These are phyloP conservation scores for Smittia aterrima DNA, from an alignment of 2,888 invertebrate species.

Conservation along the genomic window DNA sequence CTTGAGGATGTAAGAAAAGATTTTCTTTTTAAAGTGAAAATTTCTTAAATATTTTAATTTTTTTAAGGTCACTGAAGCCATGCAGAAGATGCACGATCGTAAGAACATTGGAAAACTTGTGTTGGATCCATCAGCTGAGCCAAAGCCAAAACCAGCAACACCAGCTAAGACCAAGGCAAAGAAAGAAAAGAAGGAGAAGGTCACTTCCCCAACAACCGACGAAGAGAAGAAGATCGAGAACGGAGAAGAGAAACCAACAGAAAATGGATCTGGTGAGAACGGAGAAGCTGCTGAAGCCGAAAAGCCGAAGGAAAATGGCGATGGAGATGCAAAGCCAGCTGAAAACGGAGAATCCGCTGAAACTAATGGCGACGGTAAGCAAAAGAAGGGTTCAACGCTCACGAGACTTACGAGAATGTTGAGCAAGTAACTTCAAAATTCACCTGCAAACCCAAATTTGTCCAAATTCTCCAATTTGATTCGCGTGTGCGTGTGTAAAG, in stretches of 20 bases:
- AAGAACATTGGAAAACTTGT: conserved; percentile 88
- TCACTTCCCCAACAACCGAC: conserved; percentile 28
- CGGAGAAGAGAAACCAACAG: conserved; percentile 45
- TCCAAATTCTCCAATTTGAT: no score
- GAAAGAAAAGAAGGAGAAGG: conserved; percentile 51
- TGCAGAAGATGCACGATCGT: conserved; percentile 91
- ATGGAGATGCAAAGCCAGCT: not conserved
- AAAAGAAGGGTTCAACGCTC: conserved; percentile 8
- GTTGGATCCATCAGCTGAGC: conserved; percentile 75
- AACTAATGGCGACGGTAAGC: conserved; percentile 19
- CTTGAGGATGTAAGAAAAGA: conserved; percentile 73
- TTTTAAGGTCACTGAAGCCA: conserved; percentile 75
- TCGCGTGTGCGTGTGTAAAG: no score
- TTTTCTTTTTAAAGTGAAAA: conserved; percentile 15
- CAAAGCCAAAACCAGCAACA: conserved; percentile 75
- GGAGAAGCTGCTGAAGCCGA: conserved; percentile 38
- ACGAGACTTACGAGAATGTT: conserved; percentile 15
- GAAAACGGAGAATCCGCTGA: not conserved
- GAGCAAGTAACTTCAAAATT: conserved; percentile 14
- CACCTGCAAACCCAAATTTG: not conserved
- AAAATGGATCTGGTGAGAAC: conserved; percentile 56
- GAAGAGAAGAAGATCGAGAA: conserved; percentile 53
- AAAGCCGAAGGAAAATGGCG: conserved; percentile 50
- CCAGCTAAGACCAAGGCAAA: conserved; percentile 73
- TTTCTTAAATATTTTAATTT: not conserved